These are phyloP conservation scores for Xiphophorus hellerii DNA, from an alignment of 2,113 vertebrate genomes.

Conservation along the genomic window DNA sequence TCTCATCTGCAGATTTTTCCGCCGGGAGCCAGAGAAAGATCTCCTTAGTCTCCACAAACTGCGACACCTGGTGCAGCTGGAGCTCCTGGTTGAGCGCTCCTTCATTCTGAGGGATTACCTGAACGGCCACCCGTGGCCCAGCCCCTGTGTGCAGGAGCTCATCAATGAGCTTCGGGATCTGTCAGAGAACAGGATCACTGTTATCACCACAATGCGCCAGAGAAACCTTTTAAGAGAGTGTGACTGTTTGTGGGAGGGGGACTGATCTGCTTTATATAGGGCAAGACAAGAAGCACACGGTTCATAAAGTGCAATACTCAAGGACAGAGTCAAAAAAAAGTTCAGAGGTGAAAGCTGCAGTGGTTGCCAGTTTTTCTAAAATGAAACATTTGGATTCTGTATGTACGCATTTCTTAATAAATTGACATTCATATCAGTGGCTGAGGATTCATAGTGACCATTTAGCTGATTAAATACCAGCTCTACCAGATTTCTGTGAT, in stretches of 20 bases:
- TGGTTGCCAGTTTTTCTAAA: neutral
- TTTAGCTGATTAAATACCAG: neutral
- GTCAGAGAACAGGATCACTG: slow-evolving; percentile 56
- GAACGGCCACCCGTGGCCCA: slow-evolving; percentile 67
- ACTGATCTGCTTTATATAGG: slow-evolving; percentile 21
- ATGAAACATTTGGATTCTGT: neutral
- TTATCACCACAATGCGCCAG: slow-evolving; percentile 60
- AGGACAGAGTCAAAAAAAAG: neutral
- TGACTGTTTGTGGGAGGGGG: slow-evolving; percentile 67
- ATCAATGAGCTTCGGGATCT: slow-evolving; percentile 57
- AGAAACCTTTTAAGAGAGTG: slow-evolving; percentile 58
- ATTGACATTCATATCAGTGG: neutral
- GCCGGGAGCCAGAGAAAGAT: slow-evolving; percentile 68
- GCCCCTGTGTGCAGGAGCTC: slow-evolving; percentile 56
- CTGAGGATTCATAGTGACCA: neutral
- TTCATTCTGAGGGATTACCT: slow-evolving; percentile 63
- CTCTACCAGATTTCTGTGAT: neutral
- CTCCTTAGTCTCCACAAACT: slow-evolving; percentile 67
- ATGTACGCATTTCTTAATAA: neutral
- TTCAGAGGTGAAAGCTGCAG: neutral
- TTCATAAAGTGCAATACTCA: neutral
- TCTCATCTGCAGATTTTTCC: slow-evolving; percentile 55
- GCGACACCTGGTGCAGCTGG: slow-evolving; percentile 62
- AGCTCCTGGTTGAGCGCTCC: slow-evolving; percentile 69
- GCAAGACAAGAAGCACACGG: neutral